Conservation (phyloP, 2,888 invertebrate species). For the Hemaris fuciformis region DNA sequence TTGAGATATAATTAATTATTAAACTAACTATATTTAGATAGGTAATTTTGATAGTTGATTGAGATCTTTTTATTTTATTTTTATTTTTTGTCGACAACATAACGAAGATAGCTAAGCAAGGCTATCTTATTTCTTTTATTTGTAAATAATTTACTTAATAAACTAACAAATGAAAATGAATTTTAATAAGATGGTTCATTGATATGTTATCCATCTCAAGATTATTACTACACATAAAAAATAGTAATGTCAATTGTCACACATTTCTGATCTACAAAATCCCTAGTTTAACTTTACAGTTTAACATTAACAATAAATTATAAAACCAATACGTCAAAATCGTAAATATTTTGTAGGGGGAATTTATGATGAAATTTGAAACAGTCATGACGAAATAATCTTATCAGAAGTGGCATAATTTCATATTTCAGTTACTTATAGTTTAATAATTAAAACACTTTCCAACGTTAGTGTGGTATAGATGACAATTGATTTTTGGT, state of each 20-base stretch:
- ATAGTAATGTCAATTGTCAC: not conserved
- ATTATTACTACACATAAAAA: not conserved
- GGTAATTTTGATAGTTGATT: too few relatives aligned
- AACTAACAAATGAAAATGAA: not conserved
- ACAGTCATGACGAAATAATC: constrained; percentile 41
- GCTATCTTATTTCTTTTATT: too few relatives aligned
- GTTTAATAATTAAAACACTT: constrained; percentile 7
- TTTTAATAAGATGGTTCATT: not conserved
- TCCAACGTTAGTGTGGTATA: not conserved
- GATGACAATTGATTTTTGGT: constrained; percentile 11
- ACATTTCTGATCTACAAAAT: too few relatives aligned
- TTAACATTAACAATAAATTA: too few relatives aligned
- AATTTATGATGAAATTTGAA: constrained; percentile 45
- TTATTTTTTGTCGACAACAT: not conserved
- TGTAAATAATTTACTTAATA: too few relatives aligned
- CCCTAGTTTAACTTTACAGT: too few relatives aligned
- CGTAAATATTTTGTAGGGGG: constrained; percentile 29
- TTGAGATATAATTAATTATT: too few relatives aligned
- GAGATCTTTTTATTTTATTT: too few relatives aligned
- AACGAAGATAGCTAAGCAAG: too few relatives aligned
- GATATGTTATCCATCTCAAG: not conserved
- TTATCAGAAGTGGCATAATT: constrained; percentile 35
- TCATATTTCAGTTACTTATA: constrained; percentile 15
- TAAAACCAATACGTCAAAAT: constrained; percentile 24
- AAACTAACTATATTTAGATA: too few relatives aligned